Conservation (phyloP, 2,888 invertebrate species). For the Matsumyia berberina region DNA sequence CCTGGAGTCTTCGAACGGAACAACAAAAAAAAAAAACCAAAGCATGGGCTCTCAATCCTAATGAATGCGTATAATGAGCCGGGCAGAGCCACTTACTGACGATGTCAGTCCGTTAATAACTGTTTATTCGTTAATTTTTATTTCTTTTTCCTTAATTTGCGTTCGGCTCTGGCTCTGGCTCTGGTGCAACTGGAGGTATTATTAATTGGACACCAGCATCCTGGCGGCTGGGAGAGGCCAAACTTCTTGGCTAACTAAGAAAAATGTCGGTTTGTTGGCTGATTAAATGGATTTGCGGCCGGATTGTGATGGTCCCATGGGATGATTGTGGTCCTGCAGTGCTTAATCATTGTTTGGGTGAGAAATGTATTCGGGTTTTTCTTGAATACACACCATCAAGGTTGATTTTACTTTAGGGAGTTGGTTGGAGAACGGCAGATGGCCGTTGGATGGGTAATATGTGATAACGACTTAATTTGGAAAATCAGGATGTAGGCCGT, state of each 20-base stretch:
- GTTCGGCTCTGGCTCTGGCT: neutral
- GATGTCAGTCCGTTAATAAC: constrained; percentile 31
- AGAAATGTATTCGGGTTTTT: constrained; percentile 4
- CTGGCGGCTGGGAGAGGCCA: neutral
- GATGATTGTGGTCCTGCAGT: neutral
- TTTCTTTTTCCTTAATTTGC: constrained; percentile 5
- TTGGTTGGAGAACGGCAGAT: neutral
- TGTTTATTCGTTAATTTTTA: constrained; percentile 8
- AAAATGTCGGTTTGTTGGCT: constrained; percentile 17
- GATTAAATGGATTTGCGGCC: constrained; percentile 24
- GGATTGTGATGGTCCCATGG: constrained; percentile 6
- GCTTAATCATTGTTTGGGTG: constrained; percentile 21
- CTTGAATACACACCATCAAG: neutral
- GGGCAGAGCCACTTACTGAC: neutral
- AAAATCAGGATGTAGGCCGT: no score
- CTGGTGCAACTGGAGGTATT: constrained; percentile 4
- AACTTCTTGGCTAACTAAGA: constrained; percentile 32
- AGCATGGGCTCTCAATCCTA: constrained; percentile 16
- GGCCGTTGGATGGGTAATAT: neutral
- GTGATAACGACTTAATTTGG: no score
- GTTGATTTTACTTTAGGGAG: neutral
- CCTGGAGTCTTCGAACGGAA: neutral
- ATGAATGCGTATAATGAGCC: constrained; percentile 34
- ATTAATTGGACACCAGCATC: neutral
- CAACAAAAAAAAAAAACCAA: neutral